A percentile compares a stretch with the other conserved stretches of the same genome.
Conservation (phyloP, 2,888 invertebrate genomes). For the Chloromyia formosa region DNA sequence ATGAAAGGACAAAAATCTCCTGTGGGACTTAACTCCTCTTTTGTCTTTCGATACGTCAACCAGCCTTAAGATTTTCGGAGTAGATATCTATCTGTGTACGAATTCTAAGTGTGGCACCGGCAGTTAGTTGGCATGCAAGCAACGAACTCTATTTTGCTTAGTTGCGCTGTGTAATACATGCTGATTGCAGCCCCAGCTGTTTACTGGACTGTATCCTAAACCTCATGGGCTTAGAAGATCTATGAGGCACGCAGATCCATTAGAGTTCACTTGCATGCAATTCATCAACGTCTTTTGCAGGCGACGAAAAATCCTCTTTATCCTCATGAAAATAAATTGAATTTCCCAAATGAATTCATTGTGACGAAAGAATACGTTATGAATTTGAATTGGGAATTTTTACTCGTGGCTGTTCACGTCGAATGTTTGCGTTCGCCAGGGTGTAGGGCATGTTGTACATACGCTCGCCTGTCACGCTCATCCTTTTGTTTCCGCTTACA, state of each 20-base stretch:
- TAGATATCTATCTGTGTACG: not conserved
- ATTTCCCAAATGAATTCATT: slow-evolving; percentile 35
- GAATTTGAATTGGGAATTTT: slow-evolving; percentile 8
- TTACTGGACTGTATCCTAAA: slow-evolving; percentile 17
- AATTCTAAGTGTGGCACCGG: not conserved
- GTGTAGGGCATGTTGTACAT: too few species aligned
- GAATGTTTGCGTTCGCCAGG: too few species aligned
- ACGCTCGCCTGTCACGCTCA: too few species aligned
- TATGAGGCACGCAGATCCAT: slow-evolving; percentile 14
- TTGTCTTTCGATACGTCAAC: slow-evolving; percentile 20
- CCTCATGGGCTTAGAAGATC: slow-evolving; percentile 30
- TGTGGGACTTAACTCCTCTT: slow-evolving; percentile 5
- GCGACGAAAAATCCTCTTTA: slow-evolving; percentile 32
- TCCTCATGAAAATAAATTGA: slow-evolving; percentile 35
- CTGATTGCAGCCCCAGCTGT: slow-evolving; percentile 24
- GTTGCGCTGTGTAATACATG: slow-evolving; percentile 15
- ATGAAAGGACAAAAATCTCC: slow-evolving; percentile 24
- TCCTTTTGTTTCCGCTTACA: too few species aligned
- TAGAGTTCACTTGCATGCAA: slow-evolving; percentile 34
- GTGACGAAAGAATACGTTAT: slow-evolving; percentile 3
- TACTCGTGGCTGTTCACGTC: not conserved
- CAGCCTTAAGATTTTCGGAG: not conserved
- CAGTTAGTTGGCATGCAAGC: slow-evolving; percentile 26
- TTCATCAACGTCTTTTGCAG: slow-evolving; percentile 29
- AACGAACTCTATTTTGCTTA: slow-evolving; percentile 9